Base-by-base conservation (phyloP, 2,113 vertebrate genomes). In the Myocastor coypus region DNA sequence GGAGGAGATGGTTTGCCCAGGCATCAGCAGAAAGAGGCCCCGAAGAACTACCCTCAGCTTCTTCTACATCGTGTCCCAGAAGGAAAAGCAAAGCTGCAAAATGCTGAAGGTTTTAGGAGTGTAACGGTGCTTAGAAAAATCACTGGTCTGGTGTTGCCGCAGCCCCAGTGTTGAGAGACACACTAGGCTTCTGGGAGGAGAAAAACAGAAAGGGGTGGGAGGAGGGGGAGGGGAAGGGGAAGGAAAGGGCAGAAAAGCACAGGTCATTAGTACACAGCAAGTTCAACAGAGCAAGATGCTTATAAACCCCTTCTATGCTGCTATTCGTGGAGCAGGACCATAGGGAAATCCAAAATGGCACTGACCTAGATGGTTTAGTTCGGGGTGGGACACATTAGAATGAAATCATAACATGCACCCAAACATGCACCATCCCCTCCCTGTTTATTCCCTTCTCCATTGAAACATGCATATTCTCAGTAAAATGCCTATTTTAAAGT, bases 181-280 rank as follows among this genome's bases (percentile, higher is more conserved):
- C 96, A 96, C 98, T 99, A 99, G 98, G 98, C 97, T 98, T 99
- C 99, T 99, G 98, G 98, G 98, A 98, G 98, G 97, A 98, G 98
- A 98, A 98, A 98, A 98, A 97, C 96, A 98, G 98, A 98, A 96
- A 97, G 78, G 96, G 98, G 46, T 46, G 8, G 46, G 96, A 57
- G 94, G 80, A 94, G 94, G 16, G 97, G 98, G 97, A 97, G 77
- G 77, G 77, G 50, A 80, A 69, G 94, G 98, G 97, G 96, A 96
- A 95, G 97, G 98, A 97, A 84, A 92, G 97, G 98, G 98, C 86
- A 71, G 97, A 95, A 98, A 98, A 99, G 98, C 98, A 98, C 97
- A 98, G 98, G 97, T 98, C 22, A 66, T 99, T 99, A 99, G 99
- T 99, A 98, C 98, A 98, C 97, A 98, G 98, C 83, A 98, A 97